Evolutionary conservation across 2,113 vertebrate species (phyloP), one percentile per base, ranked within the genome.

Genomic region (Chloroceryle aenea): DNA sequence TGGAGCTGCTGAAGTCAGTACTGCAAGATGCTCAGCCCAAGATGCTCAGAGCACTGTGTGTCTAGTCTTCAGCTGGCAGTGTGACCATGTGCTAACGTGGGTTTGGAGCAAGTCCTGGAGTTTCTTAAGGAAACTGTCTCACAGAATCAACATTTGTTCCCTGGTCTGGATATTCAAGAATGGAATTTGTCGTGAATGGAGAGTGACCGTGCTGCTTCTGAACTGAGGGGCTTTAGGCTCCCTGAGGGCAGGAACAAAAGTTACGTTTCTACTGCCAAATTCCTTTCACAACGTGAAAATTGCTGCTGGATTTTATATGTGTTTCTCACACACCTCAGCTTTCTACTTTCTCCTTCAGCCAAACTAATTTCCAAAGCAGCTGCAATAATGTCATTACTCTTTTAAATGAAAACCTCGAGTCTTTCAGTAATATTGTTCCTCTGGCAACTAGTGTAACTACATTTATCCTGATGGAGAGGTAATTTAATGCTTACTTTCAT

Each of bases 361-460:
- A 86, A 36, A 47, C 59, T 93, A 6, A 0, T 93, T 97, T 93
- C 67, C 80, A 76, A 90, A 95, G 82, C 78, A 91, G 67, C 55
- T 93, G 72, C 68, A 69, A 48, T 84, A 74, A 81, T 68, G 86
- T n/a, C 76, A 78, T 96, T 84, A 84, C 59, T 96, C 93, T 92
- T 94, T 91, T 59, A 86, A 96, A 93, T 87, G 43, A 93, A 93
- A 92, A 92, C 36, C 45, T 86, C 81, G 73, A 45, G 76, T 96
- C 68, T 86, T 93, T 88, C 64, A 64, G 56, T 68, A 89, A 71
- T 89, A 76, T 42, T 19, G 40, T 72, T 90, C 78, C 90, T 93
- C 87, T 92, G 91, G 85, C 91, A 97, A 75, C 69, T 68, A 58
- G 19, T 72, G 43, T 48, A 69, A 53, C 55, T 86, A 64, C 6